Evolutionary conservation across 2,113 vertebrate genomes (phyloP).

Genomic region (Camelus dromedarius): DNA sequence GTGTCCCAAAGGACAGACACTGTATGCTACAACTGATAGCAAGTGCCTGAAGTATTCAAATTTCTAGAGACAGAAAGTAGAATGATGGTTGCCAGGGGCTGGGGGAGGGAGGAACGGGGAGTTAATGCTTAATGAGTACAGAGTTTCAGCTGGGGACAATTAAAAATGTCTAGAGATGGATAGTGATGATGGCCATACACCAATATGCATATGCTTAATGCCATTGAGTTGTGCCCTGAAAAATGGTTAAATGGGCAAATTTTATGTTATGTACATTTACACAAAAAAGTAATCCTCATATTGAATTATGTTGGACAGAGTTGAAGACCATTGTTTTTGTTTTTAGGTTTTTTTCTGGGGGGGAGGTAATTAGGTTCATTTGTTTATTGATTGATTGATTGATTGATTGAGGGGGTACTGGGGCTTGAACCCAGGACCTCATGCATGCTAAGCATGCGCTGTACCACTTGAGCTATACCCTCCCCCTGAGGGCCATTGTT

Average conservation of each 20-base stretch:
- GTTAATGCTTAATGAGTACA: background rate
- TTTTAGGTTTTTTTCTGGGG: no score
- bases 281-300: background rate
- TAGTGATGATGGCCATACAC: background rate
- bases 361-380: no score
- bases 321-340: background rate
- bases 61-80: background rate
- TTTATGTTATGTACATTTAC: background rate
- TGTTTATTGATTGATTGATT: no score
- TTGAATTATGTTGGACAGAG: background rate
- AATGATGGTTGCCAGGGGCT: fast-evolving
- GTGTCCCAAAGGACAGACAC: background rate
- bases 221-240: background rate
- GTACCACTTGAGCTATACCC: no score
- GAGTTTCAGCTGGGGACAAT: background rate
- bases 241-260: background rate
- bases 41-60: background rate
- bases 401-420: no score
- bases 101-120: no score
- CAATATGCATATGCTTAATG: background rate
- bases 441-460: no score
- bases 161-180: background rate
- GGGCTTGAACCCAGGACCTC: no score
- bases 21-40: background rate
- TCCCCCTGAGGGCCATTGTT: background rate